phyloP scores from a whole-genome alignment of 2,113 vertebrate genomes.

The Aspidoscelis tigris region DNA sequence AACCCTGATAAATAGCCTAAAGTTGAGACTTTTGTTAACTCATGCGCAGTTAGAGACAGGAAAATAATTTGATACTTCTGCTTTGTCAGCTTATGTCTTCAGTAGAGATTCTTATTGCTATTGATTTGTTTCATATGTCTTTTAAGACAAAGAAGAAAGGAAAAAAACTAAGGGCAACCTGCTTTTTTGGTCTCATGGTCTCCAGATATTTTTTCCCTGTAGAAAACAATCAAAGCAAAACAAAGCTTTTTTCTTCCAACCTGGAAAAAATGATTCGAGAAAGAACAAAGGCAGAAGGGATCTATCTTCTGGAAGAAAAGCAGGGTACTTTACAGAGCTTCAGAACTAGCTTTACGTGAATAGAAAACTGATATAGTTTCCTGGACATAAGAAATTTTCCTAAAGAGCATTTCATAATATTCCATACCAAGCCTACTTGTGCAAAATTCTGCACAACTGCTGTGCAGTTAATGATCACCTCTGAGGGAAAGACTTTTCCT shows the following conservation, averaged over 20 bases:
- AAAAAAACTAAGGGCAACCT: accelerated
- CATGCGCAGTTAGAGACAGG: background rate
- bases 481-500: constrained; percentile 18
- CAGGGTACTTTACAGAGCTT: background rate
- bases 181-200: constrained; percentile 39
- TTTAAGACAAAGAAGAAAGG: background rate
- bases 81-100: background rate
- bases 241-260: background rate
- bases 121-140: background rate
- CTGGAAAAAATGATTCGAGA: constrained; percentile 35
- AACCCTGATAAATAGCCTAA: too few relatives aligned
- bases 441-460: accelerated
- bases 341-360: constrained; percentile 31
- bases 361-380: constrained; percentile 42
- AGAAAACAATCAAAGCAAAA: constrained; percentile 54
- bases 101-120: background rate
- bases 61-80: background rate
- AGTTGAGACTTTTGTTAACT: too few relatives aligned
- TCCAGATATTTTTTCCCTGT: background rate
- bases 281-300: constrained; percentile 14
- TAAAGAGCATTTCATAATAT: constrained; percentile 39
- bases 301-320: constrained; percentile 39
- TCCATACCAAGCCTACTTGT: constrained; percentile 43
- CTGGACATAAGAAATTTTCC: constrained; percentile 52
- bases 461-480: constrained; percentile 1